phyloP scores from a whole-genome alignment of 1,140 invertebrate genomes.

The Lerema accius region DNA sequence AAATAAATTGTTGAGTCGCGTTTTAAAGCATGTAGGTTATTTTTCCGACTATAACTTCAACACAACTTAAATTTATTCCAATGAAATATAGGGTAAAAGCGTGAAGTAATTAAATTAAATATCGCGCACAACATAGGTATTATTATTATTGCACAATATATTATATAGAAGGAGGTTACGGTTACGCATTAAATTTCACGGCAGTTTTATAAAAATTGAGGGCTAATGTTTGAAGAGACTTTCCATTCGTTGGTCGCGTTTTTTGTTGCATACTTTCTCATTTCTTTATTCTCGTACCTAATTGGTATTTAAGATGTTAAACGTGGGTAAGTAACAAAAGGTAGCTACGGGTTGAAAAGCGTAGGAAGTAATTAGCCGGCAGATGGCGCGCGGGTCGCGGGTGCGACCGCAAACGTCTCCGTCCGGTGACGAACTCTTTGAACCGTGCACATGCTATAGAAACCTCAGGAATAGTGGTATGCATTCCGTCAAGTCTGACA shows the following conservation, averaged over 20 bases:
- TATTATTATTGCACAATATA: too few relatives aligned
- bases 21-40: too few relatives aligned
- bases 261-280: slow-evolving; percentile 73
- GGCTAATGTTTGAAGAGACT: slow-evolving; percentile 49
- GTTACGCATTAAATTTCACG: slow-evolving; percentile 68
- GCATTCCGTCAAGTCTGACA: too few relatives aligned
- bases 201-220: slow-evolving; percentile 56
- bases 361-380: slow-evolving; percentile 74
- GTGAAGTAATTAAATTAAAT: too few relatives aligned
- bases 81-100: too few relatives aligned
- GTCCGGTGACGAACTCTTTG: slow-evolving; percentile 42
- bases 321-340: slow-evolving; percentile 62
- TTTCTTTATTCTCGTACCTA: slow-evolving; percentile 69
- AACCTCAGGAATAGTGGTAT: background rate
- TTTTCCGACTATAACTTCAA: too few relatives aligned
- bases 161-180: too few relatives aligned
- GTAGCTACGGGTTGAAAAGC: slow-evolving; percentile 55
- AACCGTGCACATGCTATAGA: slow-evolving; percentile 31
- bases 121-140: too few relatives aligned
- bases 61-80: too few relatives aligned
- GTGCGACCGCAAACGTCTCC: slow-evolving; percentile 55
- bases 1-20: too few relatives aligned
- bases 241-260: slow-evolving; percentile 55
- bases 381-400: slow-evolving; percentile 61
- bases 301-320: slow-evolving; percentile 73